Evolutionary conservation across 2,888 invertebrate genomes (phyloP).

Genomic region (Eremobia ochroleuca): DNA sequence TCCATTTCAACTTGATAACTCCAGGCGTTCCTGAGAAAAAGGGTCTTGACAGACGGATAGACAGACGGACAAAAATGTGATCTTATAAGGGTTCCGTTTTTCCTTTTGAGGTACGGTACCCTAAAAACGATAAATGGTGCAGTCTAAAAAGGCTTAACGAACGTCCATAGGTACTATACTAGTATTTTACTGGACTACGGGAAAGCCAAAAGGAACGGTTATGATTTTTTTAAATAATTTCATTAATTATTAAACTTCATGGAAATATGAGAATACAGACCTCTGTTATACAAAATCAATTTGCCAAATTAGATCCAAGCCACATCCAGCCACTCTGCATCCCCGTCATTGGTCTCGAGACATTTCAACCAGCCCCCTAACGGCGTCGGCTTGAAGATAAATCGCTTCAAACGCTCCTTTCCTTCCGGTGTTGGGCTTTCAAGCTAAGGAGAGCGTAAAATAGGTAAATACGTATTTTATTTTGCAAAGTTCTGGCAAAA

Average conservation of each 20-base stretch:
- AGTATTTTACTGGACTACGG: no score
- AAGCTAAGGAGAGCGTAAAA: constrained; percentile 79
- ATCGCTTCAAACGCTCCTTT: constrained; percentile 76
- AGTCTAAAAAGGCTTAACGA: no score
- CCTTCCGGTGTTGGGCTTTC: constrained; percentile 76
- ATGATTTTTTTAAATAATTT: background rate
- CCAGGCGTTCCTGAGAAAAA: no score
- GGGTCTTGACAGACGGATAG: no score
- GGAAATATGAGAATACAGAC: background rate
- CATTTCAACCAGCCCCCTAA: constrained; percentile 70
- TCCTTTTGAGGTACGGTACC: no score
- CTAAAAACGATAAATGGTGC: no score
- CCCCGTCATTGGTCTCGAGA: constrained; percentile 57
- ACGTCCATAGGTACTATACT: no score
- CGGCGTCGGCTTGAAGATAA: constrained; percentile 79
- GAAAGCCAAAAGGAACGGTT: no score
- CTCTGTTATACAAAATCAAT: background rate
- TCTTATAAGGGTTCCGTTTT: no score
- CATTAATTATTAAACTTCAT: background rate
- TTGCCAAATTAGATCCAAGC: background rate
- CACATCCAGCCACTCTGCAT: constrained; percentile 43
- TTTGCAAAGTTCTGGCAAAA: constrained; percentile 70
- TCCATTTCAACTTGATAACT: no score
- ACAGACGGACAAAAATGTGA: no score
- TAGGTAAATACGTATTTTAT: constrained; percentile 81